Base-by-base conservation (phyloP, 2,888 invertebrate species). In the Hypsopygia costalis region DNA sequence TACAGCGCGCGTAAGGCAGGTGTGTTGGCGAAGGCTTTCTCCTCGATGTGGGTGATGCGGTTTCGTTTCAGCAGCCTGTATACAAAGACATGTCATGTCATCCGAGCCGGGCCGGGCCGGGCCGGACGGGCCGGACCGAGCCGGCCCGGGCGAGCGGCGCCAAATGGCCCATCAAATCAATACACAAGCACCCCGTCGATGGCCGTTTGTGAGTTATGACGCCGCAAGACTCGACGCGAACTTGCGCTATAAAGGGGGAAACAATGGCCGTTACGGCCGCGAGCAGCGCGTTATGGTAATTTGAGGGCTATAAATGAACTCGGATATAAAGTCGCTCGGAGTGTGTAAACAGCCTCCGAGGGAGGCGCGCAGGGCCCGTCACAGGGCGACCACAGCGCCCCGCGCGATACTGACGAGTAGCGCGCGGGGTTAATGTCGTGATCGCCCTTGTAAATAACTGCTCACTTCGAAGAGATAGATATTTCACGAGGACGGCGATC, bases 11-110 rank as follows among this genome's bases (percentile, higher is more conserved):
- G 91, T 50, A 98, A 91, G 54, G 92, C 92, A 45, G 93, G 93
- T 61, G 97, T 90, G 82, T 94, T 93, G 58, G 89, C 83, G 79
- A 98, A 97, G 42, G 96, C 95, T 57, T 92, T 91, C 57, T 92
- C 92, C 58, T 94, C 92, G 64, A 98, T 94, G 71, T 91, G 88
- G 51, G 91, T 89, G 73, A 98, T 94, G 83, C 93, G 93, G 90
- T 98, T 98, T 69, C 95, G 91, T 73, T 94, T 94, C 71, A 98
- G 90, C 66, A 96, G 91, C 74, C 97, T 98, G 92, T 46, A 49
- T 46, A 60, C 16, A 55, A n/a, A n/a, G n/a, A n/a, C 44, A 8
- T 40, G 2, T 35, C 36, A 47, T 33, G 41, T 11, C n/a, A n/a
- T 22, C 7, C 10, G 20, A 34, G 10, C 8, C 8, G 8, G 10